phyloP scores from a whole-genome alignment of 2,888 invertebrate genomes.

The Plagiodera versicolora region DNA sequence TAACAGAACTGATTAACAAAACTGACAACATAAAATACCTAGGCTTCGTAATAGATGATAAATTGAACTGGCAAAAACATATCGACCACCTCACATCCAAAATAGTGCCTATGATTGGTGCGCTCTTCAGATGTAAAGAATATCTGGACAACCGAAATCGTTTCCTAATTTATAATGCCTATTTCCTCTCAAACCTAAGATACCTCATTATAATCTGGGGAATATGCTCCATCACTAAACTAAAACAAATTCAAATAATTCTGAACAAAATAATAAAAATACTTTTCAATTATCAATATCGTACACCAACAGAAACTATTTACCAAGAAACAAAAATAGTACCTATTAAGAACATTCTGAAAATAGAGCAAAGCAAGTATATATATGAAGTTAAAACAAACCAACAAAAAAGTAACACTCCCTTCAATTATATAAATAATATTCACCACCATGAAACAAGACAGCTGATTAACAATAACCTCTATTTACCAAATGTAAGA shows the following conservation, averaged over 20 bases:
- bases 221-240: neutral
- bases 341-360: neutral
- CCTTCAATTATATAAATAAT: conserved; percentile 4
- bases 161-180: neutral
- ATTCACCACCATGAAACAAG: conserved; percentile 9
- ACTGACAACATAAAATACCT: conserved; percentile 1
- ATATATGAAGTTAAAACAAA: neutral
- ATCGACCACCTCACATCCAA: neutral
- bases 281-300: neutral
- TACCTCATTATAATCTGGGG: conserved; percentile 2
- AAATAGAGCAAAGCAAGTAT: neutral
- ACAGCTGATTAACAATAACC: conserved; percentile 9
- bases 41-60: neutral
- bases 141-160: neutral
- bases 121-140: neutral
- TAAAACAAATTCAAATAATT: neutral
- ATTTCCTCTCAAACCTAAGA: neutral
- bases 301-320: conserved; percentile 1
- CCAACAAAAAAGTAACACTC: conserved; percentile 3
- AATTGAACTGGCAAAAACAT: neutral
- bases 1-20: conserved; percentile 3
- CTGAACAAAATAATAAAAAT: conserved; percentile 1
- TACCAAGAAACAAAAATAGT: conserved; percentile 2
- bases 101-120: neutral
- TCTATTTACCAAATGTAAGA: conserved; percentile 9